Conservation (phyloP, 2,888 invertebrate genomes). For the Dasypogon diadema region DNA sequence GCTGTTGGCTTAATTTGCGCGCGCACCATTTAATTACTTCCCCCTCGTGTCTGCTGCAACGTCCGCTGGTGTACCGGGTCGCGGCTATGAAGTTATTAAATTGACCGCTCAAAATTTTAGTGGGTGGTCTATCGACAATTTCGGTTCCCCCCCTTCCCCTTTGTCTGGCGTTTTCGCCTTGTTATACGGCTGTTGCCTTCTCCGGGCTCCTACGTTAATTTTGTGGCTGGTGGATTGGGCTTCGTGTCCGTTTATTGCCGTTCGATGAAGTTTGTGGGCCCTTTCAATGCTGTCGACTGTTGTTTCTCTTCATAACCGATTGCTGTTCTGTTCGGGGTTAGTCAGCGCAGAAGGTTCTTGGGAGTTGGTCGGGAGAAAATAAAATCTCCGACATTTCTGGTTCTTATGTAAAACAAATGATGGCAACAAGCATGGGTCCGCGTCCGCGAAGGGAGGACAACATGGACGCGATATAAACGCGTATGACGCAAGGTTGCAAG, state of each 20-base stretch:
- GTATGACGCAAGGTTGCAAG: constrained; percentile 6
- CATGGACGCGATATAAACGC: background rate
- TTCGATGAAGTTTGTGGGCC: constrained; percentile 13
- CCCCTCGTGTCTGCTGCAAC: constrained; percentile 15
- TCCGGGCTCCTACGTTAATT: constrained; percentile 35
- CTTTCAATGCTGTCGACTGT: background rate
- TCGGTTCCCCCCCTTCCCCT: constrained; percentile 12
- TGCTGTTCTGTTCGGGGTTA: constrained; percentile 13
- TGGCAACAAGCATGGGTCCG: constrained; percentile 7
- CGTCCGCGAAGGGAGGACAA: background rate
- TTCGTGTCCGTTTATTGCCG: constrained; percentile 44
- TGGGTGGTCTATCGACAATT: constrained; percentile 49
- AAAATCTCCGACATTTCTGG: constrained; percentile 26
- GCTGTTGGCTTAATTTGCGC: constrained; percentile 50
- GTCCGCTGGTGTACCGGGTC: background rate
- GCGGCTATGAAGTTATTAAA: constrained; percentile 48
- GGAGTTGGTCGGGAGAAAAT: background rate
- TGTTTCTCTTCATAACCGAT: constrained; percentile 37
- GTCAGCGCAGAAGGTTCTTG: constrained; percentile 10
- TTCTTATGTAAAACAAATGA: constrained; percentile 47
- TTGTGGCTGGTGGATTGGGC: constrained; percentile 40
- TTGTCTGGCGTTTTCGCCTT: constrained; percentile 28
- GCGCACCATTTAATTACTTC: constrained; percentile 49
- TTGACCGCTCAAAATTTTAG: constrained; percentile 49
- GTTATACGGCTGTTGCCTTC: constrained; percentile 48